Evolutionary conservation across 2,113 vertebrate species (phyloP).

Genomic region (Microtus richardsoni): DNA sequence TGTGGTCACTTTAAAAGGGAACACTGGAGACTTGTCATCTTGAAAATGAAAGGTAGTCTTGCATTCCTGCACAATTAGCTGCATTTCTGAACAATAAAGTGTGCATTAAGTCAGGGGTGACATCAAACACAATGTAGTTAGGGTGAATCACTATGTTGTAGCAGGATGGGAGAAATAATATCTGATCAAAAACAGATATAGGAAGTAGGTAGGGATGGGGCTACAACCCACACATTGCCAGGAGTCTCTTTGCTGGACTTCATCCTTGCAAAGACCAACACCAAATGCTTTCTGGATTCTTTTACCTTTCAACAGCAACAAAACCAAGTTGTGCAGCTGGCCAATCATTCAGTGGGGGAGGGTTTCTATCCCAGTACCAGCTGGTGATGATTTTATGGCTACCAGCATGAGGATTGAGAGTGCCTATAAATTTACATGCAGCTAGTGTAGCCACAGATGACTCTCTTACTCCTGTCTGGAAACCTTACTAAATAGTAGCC

Average conservation of each 20-base stretch:
- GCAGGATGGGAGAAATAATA: slow-evolving; percentile 73
- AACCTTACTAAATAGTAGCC: slow-evolving; percentile 77
- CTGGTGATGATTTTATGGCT: slow-evolving; percentile 84
- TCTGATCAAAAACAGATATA: slow-evolving; percentile 78
- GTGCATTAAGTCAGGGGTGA: slow-evolving; percentile 61
- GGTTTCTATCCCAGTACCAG: slow-evolving; percentile 80
- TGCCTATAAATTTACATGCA: slow-evolving; percentile 83
- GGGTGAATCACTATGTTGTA: slow-evolving; percentile 64
- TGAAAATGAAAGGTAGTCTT: slow-evolving; percentile 48
- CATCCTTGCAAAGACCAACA: slow-evolving; percentile 50
- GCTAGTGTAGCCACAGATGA: slow-evolving; percentile 80
- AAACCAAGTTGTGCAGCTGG: slow-evolving; percentile 58
- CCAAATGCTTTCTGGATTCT: slow-evolving; percentile 60
- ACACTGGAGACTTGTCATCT: slow-evolving; percentile 33
- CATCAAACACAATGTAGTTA: slow-evolving; percentile 75
- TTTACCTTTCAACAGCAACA: slow-evolving; percentile 66
- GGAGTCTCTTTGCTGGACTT: not conserved
- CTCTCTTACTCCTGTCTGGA: slow-evolving; percentile 78
- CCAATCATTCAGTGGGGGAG: too few relatives aligned
- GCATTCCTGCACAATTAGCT: not conserved
- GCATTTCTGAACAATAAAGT: slow-evolving; percentile 54
- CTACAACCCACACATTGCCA: not conserved
- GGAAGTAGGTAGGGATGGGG: slow-evolving; percentile 24
- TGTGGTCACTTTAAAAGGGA: slow-evolving; percentile 61
- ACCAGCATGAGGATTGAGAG: slow-evolving; percentile 85